Percentiles rank a stretch among this genome's conserved stretches.
phyloP scores from a whole-genome alignment of 2,113 vertebrate genomes.

The Hypocryptadius cinnamomeus region DNA sequence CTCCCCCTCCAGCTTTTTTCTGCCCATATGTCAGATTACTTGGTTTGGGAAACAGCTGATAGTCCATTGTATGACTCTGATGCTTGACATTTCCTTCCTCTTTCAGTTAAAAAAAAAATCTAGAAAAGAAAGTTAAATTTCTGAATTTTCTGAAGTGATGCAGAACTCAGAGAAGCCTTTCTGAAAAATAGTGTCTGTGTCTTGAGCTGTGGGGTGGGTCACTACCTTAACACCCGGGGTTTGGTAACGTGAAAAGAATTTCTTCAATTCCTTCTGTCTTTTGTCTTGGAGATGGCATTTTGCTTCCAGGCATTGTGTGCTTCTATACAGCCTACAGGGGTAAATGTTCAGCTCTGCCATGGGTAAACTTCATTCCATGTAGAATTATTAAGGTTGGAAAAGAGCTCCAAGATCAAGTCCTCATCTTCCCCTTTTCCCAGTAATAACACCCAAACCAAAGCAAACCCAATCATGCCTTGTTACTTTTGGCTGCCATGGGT shows the following conservation, averaged over 20 bases:
- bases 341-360: not conserved
- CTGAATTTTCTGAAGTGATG: not conserved
- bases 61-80: constrained; percentile 10
- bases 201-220: not conserved
- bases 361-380: not conserved
- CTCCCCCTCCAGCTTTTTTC: not conserved
- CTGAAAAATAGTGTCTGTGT: not conserved
- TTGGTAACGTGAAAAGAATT: not conserved
- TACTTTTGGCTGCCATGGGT: not conserved
- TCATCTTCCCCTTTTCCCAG: not conserved
- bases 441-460: not conserved
- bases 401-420: not conserved
- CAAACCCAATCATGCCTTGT: not conserved
- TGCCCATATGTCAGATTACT: not conserved
- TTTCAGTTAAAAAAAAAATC: not conserved
- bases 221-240: not conserved
- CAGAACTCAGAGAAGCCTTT: not conserved
- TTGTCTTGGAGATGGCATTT: not conserved
- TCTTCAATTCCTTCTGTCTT: not conserved
- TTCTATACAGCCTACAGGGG: not conserved
- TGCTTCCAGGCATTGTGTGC: not conserved
- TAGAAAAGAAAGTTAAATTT: not conserved
- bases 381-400: not conserved
- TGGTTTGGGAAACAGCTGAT: constrained; percentile 38
- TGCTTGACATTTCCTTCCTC: constrained; percentile 47